Evolutionary conservation across 2,888 invertebrate genomes (phyloP), one percentile per base, ranked within the genome.

Genomic region (Punctoribates punctum): DNA sequence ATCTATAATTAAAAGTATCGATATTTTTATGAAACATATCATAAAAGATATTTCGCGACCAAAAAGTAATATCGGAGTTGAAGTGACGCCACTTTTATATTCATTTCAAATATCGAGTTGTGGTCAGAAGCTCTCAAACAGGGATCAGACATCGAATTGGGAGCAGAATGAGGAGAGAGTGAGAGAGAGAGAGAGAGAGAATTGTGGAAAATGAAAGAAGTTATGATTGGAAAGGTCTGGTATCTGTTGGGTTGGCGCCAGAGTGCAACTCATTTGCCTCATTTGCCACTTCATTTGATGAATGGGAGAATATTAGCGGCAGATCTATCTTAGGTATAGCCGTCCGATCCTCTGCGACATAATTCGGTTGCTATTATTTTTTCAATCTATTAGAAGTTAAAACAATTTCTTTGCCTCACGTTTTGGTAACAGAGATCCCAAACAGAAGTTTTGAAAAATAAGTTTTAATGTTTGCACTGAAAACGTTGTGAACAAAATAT

Each of bases 201-300:
- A 27, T n/a, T 25, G 60, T 20, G 9, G 38, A 29, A 67, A 25
- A 38, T 38, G n/a, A 15, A 42, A 29, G 6, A 9, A 23, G 25
- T 4, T 23, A n/a, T 20, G 67, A 38, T 38, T 67, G 67, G 42
- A 67, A 9, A n/a, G 42, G 67, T 67, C 38, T 67, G 42, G 23
- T 15, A 17, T 62, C 27, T 62, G 62, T 27, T 5, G 20, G 54
- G 4, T 67, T 67, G 67, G 67, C 67, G 67, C 67, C 67, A 67
- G 38, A 67, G 38, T 38, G 29, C n/a, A 67, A 67, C 54, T 54
- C 54, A 54, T n/a, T n/a, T n/a, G n/a, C n/a, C 54, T 54, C 54
- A 54, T 67, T 67, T 67, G 67, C 67, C 67, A 67, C 29, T 67
- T 20, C n/a, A 20, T 67, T 67, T 67, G 67, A 67, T 67, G 67